These are phyloP conservation scores for Cheilosia vulpina DNA, from an alignment of 2,888 invertebrate genomes.

Conservation along the genomic window DNA sequence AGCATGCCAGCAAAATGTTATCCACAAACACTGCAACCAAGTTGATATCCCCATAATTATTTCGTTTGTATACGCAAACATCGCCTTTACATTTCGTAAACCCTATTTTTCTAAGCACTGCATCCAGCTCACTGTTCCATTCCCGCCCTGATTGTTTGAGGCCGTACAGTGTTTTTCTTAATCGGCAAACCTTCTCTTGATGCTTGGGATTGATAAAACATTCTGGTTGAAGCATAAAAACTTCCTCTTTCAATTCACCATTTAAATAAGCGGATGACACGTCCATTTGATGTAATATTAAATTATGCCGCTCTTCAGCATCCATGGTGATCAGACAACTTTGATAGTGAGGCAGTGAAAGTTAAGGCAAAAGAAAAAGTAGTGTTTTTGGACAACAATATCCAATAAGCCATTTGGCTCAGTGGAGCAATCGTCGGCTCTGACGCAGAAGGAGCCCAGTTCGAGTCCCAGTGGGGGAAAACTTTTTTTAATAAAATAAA, in stretches of 20 bases:
- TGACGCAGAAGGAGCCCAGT: too few relatives aligned
- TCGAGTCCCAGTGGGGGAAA: too few relatives aligned
- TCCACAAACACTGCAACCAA: conserved; percentile 46
- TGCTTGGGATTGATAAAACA: conserved; percentile 1
- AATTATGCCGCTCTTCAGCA: too few relatives aligned
- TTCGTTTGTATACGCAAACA: conserved; percentile 26
- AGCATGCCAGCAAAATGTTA: conserved; percentile 46
- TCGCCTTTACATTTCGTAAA: conserved; percentile 21
- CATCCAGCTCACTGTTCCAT: conserved; percentile 36
- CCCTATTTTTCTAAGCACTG: conserved; percentile 14
- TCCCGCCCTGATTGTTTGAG: conserved; percentile 46
- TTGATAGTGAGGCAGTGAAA: too few relatives aligned
- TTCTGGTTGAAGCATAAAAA: conserved; percentile 23
- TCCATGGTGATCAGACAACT: too few relatives aligned
- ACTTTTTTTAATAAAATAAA: too few relatives aligned
- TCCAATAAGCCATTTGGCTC: too few relatives aligned
- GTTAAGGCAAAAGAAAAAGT: too few relatives aligned
- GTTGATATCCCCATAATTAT: conserved; percentile 1
- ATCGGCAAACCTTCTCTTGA: too few relatives aligned
- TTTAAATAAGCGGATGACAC: conserved; percentile 42
- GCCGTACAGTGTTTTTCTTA: conserved; percentile 39
- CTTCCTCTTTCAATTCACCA: conserved; percentile 32
- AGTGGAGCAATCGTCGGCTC: too few relatives aligned
- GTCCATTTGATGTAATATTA: conserved; percentile 32
- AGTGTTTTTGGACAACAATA: too few relatives aligned